Evolutionary conservation across 53 echinoderm and acorn worm genomes (phyloP).

Genomic region (Paracentrotus lividus): DNA sequence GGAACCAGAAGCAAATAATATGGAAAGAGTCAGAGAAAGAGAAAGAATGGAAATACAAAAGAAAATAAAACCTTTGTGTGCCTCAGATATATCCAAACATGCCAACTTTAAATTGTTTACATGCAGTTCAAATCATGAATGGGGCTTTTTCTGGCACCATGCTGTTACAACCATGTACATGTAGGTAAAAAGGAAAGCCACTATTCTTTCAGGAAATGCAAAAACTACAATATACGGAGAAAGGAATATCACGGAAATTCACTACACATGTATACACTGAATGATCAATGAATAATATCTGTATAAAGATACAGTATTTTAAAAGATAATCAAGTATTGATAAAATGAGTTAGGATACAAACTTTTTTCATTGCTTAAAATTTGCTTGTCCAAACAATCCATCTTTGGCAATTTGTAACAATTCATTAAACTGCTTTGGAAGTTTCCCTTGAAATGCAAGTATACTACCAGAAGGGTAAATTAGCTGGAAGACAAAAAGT

Average conservation of each 20-base stretch:
- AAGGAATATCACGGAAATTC: neutral
- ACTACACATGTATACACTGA: too few relatives aligned
- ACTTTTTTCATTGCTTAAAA: too few relatives aligned
- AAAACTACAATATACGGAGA: neutral
- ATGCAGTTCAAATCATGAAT: neutral
- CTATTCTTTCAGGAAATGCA: neutral
- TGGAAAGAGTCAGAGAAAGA: neutral
- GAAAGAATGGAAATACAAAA: neutral
- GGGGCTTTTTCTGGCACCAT: neutral
- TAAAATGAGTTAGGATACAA: too few relatives aligned
- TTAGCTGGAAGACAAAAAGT: too few relatives aligned
- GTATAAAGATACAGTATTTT: too few relatives aligned
- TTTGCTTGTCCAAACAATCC: too few relatives aligned
- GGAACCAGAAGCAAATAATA: neutral
- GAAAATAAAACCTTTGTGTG: neutral
- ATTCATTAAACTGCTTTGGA: too few relatives aligned
- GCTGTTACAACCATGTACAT: neutral
- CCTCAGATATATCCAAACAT: constrained; percentile 11
- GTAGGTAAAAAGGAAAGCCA: neutral
- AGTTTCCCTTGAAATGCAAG: too few relatives aligned
- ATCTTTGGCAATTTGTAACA: too few relatives aligned
- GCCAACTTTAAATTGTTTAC: neutral
- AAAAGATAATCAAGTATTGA: too few relatives aligned
- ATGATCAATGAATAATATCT: too few relatives aligned
- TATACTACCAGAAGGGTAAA: too few relatives aligned